Evolutionary conservation across 2,888 invertebrate genomes (phyloP).

Genomic region (Serripes groenlandicus): DNA sequence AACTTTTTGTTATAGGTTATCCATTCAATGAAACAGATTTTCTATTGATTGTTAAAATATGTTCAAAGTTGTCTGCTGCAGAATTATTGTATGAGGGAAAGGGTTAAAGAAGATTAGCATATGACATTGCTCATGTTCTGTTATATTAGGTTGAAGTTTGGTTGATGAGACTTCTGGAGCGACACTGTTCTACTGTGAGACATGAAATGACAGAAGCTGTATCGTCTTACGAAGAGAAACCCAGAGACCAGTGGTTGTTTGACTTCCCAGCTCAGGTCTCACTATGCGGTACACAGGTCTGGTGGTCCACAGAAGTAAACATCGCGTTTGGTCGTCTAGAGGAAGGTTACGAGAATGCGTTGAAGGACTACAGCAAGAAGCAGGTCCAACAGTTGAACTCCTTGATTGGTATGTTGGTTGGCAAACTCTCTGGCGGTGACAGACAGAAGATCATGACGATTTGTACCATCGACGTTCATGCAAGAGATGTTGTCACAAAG

Average conservation of each 20-base stretch:
- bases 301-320: slow-evolving; percentile 98
- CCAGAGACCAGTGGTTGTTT: slow-evolving; percentile 97
- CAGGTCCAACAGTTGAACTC: slow-evolving; percentile 93
- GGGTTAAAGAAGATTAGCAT: no score
- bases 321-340: slow-evolving; percentile 95
- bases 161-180: slow-evolving; percentile 94
- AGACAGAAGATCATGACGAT: slow-evolving; percentile 99
- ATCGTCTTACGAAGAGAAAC: slow-evolving; percentile 95
- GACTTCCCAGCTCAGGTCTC: slow-evolving; percentile 98
- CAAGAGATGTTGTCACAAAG: slow-evolving; percentile 97
- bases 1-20: no score
- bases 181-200: slow-evolving; percentile 94
- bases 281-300: slow-evolving; percentile 97
- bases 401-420: slow-evolving; percentile 94
- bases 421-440: slow-evolving; percentile 95
- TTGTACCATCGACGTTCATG: slow-evolving; percentile 96
- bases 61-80: no score
- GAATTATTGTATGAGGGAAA: no score
- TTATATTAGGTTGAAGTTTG: slow-evolving; percentile 93
- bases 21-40: no score
- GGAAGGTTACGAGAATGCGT: slow-evolving; percentile 97
- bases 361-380: slow-evolving; percentile 94
- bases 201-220: slow-evolving; percentile 95
- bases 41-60: no score
- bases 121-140: no score